Conservation (phyloP, 30 jellyfish, hydroid and myxozoan genomes). For the Aurelia coerulea region DNA sequence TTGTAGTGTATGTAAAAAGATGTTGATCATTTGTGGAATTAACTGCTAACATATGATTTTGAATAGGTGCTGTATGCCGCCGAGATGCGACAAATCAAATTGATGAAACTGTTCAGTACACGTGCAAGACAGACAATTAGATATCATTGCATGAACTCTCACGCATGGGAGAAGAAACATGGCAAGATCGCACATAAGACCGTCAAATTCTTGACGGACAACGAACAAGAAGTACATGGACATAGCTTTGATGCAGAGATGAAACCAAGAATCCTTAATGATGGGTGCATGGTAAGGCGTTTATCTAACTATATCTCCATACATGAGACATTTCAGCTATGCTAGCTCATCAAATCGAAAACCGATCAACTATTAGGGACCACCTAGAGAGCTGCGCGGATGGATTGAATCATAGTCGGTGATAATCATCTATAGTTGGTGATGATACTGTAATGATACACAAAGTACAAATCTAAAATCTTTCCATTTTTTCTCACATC, state of each 20-base stretch:
- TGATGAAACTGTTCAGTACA: conserved; percentile 85
- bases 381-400: too few relatives aligned
- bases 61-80: conserved; percentile 84
- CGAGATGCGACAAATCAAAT: conserved; percentile 83
- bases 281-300: conserved; percentile 87
- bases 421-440: too few relatives aligned
- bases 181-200: conserved; percentile 60
- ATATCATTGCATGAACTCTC: conserved; percentile 87
- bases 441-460: too few relatives aligned
- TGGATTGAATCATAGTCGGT: too few relatives aligned
- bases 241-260: conserved; percentile 49
- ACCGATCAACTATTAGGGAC: too few relatives aligned
- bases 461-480: too few relatives aligned
- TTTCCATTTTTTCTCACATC: too few relatives aligned
- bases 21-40: too few relatives aligned
- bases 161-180: conserved; percentile 66
- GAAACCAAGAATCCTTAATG: conserved; percentile 51
- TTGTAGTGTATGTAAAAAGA: too few relatives aligned
- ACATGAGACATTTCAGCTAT: background rate
- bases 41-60: too few relatives aligned
- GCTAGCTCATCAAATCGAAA: background rate
- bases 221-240: conserved; percentile 72
- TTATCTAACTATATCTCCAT: too few relatives aligned
- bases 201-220: conserved; percentile 77
- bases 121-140: conserved; percentile 84